phyloP scores from a whole-genome alignment of 2,888 invertebrate species.

The Torymus tubicola region DNA sequence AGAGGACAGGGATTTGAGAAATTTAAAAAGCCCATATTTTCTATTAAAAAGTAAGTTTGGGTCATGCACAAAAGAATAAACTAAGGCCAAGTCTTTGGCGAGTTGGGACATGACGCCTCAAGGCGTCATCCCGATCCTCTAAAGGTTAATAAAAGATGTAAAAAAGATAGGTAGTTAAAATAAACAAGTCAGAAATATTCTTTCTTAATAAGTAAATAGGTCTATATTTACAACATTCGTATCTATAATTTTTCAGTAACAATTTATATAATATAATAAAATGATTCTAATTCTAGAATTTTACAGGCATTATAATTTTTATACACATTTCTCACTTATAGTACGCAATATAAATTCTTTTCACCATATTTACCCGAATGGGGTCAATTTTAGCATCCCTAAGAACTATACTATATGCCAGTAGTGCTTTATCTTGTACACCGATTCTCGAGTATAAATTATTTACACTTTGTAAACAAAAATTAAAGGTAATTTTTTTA shows the following conservation, averaged over 20 bases:
- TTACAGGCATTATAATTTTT: constrained; percentile 72
- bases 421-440: constrained; percentile 52
- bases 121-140: too few species aligned
- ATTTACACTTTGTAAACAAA: constrained; percentile 69
- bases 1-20: too few species aligned
- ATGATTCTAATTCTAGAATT: constrained; percentile 73
- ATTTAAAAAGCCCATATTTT: too few species aligned
- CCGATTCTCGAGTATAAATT: constrained; percentile 66
- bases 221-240: constrained; percentile 75
- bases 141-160: not conserved
- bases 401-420: constrained; percentile 57
- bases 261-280: constrained; percentile 73
- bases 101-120: too few species aligned
- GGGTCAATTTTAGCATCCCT: constrained; percentile 51
- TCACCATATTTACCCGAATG: constrained; percentile 52
- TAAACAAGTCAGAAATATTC: constrained; percentile 52
- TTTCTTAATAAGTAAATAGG: constrained; percentile 74
- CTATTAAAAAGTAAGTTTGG: too few species aligned
- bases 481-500: constrained; percentile 58
- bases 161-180: constrained; percentile 13
- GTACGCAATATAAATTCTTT: constrained; percentile 61
- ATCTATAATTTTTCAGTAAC: constrained; percentile 71
- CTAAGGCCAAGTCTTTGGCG: too few species aligned
- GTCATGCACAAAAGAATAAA: too few species aligned
- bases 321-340: constrained; percentile 63